Base-by-base conservation (phyloP, 2,888 invertebrate species). In the Dugesia japonica region DNA sequence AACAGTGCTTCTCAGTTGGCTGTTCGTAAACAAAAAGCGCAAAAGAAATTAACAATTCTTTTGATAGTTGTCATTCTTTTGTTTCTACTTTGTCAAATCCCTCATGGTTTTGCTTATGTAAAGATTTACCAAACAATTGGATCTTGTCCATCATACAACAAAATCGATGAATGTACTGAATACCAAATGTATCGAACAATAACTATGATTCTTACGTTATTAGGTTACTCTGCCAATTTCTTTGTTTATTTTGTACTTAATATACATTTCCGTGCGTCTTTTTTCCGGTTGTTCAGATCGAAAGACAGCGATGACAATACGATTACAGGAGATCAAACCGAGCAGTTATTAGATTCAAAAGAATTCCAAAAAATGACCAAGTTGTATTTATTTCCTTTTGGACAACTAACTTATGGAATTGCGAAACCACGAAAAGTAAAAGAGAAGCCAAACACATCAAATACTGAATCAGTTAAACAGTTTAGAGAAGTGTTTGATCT, bases 51-150 rank as follows among this genome's bases (percentile, higher is more conserved):
- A 1, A 75, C 75, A 26, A 75, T 74, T 23, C 27, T 75, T 17
- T 71, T 75, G 38, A 42, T 75, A 17, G 23, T 42, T 23, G 73
- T 75, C 1, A 75, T 75, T 26, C 26, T 71, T 20, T 42, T 75
- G 38, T 71, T 75, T 26, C 26, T 75, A 26, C 42, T 75, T 26
- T 33, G 75, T 26, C 75, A 75, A 28, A 75, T 75, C 1, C 75
- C 75, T 27, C 75, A 75, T n/a, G 75, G 42, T 42, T 75, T 75
- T 28, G 56, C 75, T 15, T 75, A 74, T 74, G 42, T 56, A 26
- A 75, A 26, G n/a, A 75, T 75, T 1, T 71, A 38, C 73, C 4
- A 74, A 26, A 27, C 72, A 17, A 33, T 75, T 1, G 73, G 73
- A 9, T n/a, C 26, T n/a, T 73, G 73, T 28, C 38, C 38, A 17